Conservation (phyloP, 2,113 vertebrate genomes). For the Grantiella picta region DNA sequence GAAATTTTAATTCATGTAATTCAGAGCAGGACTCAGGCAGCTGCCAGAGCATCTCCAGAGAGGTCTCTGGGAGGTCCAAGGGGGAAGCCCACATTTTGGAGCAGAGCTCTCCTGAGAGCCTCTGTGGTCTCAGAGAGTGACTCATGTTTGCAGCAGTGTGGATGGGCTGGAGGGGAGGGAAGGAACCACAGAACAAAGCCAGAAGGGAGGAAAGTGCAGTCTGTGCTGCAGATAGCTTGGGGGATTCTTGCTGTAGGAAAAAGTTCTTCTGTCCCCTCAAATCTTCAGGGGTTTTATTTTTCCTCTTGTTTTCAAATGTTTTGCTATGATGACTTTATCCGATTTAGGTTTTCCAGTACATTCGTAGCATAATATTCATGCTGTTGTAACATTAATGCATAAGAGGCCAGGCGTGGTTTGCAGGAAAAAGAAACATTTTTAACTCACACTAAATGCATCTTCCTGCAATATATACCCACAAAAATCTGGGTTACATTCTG, state of each 20-base stretch:
- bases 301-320: background rate
- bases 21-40: background rate
- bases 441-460: background rate
- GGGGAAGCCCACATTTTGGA: fast-evolving
- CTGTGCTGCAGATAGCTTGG: fast-evolving
- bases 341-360: background rate
- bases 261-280: background rate
- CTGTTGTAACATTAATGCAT: background rate
- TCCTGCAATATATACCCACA: background rate
- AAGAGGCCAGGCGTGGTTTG: background rate
- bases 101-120: background rate
- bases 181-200: background rate
- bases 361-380: background rate
- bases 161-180: background rate
- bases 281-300: background rate
- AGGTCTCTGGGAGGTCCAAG: background rate
- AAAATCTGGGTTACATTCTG: background rate
- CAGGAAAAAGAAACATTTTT: background rate
- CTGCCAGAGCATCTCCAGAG: background rate
- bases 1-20: background rate
- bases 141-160: background rate
- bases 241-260: background rate
- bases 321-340: background rate
- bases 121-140: background rate
- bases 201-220: background rate